Evolutionary conservation across 2,888 invertebrate genomes (phyloP), one percentile per base, ranked within the genome.

Genomic region (Euzophera pinguis): DNA sequence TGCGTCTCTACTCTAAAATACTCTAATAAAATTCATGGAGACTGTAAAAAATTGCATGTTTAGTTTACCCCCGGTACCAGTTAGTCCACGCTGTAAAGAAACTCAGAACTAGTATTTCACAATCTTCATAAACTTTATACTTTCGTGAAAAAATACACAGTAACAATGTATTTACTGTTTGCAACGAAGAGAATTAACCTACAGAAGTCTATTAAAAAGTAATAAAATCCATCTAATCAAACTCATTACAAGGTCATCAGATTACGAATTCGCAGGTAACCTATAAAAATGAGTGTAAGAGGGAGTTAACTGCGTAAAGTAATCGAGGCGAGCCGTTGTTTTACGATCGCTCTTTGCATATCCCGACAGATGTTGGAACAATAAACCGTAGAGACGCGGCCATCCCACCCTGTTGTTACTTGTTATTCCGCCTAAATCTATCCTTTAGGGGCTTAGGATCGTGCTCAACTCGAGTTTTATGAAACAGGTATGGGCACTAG

Each of bases 301-400:
- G 85, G 73, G 84, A 85, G 84, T 86, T 84, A 84, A 84, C 81
- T 77, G 80, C 71, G 69, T 64, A 63, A 71, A 78, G 81, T 84
- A 81, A 84, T 80, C 78, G 77, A 74, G 65, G 64, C 75, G 73
- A 73, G 75, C 71, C 64, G 72, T 69, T 75, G 78, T 74, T 88
- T 85, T 88, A 85, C 75, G 82, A 81, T 70, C 67, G 64, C 71
- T 82, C 78, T 87, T 87, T 84, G 86, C 87, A 87, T 87, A 84
- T 78, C 82, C 77, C 77, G 71, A 74, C 87, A 86, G 85, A 84
- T 87, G 88, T 75, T 82, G 63, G 74, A 70, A 80, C 78, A 81
- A 82, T 86, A 84, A 86, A 84, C 75, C 73, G 70, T 77, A 73
- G 75, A 77, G 76, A 70, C 74, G 74, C 61, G 78, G 73, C 76